phyloP scores from a whole-genome alignment of 1,140 invertebrate species.

The Cataglyphis hispanica region DNA sequence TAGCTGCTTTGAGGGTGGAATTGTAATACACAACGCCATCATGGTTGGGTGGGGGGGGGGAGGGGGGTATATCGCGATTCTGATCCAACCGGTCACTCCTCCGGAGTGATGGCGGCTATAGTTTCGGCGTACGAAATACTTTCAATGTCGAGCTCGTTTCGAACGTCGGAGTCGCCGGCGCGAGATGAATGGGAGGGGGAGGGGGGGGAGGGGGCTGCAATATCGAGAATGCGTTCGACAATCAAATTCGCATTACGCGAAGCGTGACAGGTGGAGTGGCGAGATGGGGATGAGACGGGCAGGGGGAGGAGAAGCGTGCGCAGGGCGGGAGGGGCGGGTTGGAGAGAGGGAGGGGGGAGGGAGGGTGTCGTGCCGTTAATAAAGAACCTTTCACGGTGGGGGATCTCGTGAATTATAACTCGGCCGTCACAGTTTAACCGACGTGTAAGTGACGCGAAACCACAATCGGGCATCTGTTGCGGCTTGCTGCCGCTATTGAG shows the following conservation, averaged over 20 bases:
- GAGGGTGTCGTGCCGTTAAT: constrained; percentile 33
- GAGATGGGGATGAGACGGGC: constrained; percentile 45
- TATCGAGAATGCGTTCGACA: constrained; percentile 63
- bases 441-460: constrained; percentile 62
- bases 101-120: neutral
- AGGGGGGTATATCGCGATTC: constrained; percentile 22
- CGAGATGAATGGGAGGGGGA: constrained; percentile 63
- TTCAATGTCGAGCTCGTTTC: constrained; percentile 51
- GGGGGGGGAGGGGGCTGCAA: too few relatives aligned
- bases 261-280: constrained; percentile 63
- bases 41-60: constrained; percentile 40
- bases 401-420: constrained; percentile 60
- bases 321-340: neutral
- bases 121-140: constrained; percentile 58
- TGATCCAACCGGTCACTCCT: neutral
- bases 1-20: constrained; percentile 46
- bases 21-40: constrained; percentile 50
- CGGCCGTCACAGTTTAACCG: constrained; percentile 57
- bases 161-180: constrained; percentile 57
- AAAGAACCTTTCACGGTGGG: constrained; percentile 57
- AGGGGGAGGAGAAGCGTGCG: neutral
- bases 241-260: constrained; percentile 61
- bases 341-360: neutral
- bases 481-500: constrained; percentile 55
- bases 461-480: constrained; percentile 63